phyloP scores from a whole-genome alignment of 2,113 vertebrate genomes.

The Atherinomorus stipes region DNA sequence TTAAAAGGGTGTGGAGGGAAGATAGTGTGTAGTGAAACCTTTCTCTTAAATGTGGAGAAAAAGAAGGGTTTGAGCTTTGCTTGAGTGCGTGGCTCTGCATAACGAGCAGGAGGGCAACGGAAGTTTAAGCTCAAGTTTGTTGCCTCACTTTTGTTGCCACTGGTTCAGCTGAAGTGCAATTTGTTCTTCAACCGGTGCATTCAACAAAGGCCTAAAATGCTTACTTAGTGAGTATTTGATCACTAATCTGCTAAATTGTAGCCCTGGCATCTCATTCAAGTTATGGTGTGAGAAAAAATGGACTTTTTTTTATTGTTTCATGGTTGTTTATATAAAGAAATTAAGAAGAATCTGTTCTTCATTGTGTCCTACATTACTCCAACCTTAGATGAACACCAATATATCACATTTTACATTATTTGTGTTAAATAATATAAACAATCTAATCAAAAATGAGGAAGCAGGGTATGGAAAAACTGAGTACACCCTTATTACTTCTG shows the following conservation, averaged over 20 bases:
- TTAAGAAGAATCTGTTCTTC: no score
- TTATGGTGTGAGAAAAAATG: neutral
- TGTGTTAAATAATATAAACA: no score
- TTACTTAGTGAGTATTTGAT: neutral
- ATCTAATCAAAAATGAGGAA: no score
- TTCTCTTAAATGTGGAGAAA: constrained; percentile 26
- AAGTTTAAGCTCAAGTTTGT: constrained; percentile 7
- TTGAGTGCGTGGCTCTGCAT: constrained; percentile 13
- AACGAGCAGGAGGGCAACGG: constrained; percentile 1
- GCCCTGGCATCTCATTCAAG: no score
- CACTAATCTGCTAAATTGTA: neutral
- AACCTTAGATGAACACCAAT: no score
- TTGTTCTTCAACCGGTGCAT: neutral
- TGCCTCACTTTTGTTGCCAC: neutral
- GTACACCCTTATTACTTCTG: no score
- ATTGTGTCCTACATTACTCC: no score
- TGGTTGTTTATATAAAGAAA: no score
- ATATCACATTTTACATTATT: no score
- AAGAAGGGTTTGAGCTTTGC: constrained; percentile 11
- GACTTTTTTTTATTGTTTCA: neutral
- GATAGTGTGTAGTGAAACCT: constrained; percentile 35
- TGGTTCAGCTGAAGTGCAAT: neutral
- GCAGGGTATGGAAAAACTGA: no score
- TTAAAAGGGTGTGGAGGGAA: constrained; percentile 36
- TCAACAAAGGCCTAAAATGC: neutral